Evolutionary conservation across 1,140 invertebrate species (phyloP).

Genomic region (Steinernema feltiae): DNA sequence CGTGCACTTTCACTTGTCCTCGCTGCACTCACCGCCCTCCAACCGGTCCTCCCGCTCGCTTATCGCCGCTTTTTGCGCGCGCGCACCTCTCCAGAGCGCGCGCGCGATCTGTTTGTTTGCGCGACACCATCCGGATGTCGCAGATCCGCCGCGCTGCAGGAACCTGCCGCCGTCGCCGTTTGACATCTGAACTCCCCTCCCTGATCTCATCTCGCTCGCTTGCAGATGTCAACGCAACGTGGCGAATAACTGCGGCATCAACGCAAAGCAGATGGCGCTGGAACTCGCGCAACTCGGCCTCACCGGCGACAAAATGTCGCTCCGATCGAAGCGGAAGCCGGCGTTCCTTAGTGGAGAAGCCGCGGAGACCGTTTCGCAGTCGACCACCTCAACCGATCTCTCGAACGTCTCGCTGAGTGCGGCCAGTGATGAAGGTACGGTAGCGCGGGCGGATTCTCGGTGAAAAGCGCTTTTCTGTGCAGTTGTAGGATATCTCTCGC

Average conservation of each 20-base stretch:
- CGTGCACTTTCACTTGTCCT: too few species aligned
- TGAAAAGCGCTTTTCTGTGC: background rate
- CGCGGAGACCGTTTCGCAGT: background rate
- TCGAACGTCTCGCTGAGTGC: background rate
- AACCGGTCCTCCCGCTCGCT: too few species aligned
- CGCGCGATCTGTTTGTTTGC: too few species aligned
- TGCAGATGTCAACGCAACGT: conserved; percentile 90
- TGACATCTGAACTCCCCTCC: background rate
- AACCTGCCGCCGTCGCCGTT: too few species aligned
- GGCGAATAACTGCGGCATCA: conserved; percentile 96
- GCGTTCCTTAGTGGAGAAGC: background rate
- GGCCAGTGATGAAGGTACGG: conserved; percentile 9
- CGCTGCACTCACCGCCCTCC: too few species aligned
- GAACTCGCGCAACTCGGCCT: conserved; percentile 84
- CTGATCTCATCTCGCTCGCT: background rate
- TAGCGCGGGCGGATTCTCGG: background rate
- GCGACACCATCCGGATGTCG: too few species aligned
- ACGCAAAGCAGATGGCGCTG: conserved; percentile 89
- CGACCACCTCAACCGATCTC: conserved; percentile 18
- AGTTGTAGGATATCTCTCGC: background rate
- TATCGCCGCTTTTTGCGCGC: too few species aligned
- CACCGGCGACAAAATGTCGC: conserved; percentile 75
- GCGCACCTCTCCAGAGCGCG: too few species aligned
- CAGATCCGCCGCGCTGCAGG: too few species aligned
- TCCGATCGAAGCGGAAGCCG: conserved; percentile 66